Evolutionary conservation across 64 coral and sea anemone species (phyloP), one percentile per base, ranked within the genome.

Genomic region (Hydrozoanthus tunicans): DNA sequence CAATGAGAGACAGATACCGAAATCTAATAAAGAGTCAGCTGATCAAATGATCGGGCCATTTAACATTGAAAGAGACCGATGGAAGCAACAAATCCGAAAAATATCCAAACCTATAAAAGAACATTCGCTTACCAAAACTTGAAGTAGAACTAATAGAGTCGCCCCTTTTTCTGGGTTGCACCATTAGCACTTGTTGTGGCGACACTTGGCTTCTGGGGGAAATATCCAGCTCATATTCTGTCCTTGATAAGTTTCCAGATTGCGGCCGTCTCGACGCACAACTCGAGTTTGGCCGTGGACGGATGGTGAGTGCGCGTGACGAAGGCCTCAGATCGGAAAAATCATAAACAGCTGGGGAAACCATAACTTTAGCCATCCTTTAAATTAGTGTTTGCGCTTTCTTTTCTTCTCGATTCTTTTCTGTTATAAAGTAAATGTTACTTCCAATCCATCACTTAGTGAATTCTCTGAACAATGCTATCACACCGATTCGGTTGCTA

Each of bases 321-420:
- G 91, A 90, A 1, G 95, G 95, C 58, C 95, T 85, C 20, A 96
- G 78, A 80, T 96, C 95, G 20, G 90, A 51, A 70, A 96, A 94
- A 78, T 91, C 73, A 78, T 92, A 89, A 78, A 94, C 95, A 51
- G 90, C 89, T 0, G 95, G 92, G 6, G 92, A 91, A 74, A 94
- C 89, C 70, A 91, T 79, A 12, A 96, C 95, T 89, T 96, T 96
- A n/a, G 95, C 95, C 95, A 96, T 96, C 25, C 53, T 88, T 58
- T 82, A 11, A 86, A 73, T 58, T 57, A 25, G 11, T 25, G 53
- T 5, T 17, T 59, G 0, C 12, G 0, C n/a, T 7, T 82, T 82
- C 6, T 10, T 74, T 74, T 10, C 13, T 88, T 74, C 61, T 72
- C 32, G 56, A 9, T 58, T 0, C 73, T 7, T 26, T 6, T 59